phyloP scores from a whole-genome alignment of 2,888 invertebrate species.

The Lasioglossum oenotherae region DNA sequence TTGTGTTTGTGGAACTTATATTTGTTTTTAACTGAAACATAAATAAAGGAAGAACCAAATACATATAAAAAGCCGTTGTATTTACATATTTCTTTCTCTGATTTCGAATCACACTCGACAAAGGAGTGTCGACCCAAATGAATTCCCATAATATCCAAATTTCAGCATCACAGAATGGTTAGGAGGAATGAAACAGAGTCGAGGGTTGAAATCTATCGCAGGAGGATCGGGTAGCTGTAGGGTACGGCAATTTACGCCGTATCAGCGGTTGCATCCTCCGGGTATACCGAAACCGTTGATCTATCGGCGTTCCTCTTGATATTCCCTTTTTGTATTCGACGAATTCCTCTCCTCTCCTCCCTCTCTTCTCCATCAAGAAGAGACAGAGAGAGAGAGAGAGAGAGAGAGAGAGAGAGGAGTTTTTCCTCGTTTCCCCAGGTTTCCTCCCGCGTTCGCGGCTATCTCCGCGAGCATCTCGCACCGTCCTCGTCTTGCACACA shows the following conservation, averaged over 20 bases:
- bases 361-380: background rate
- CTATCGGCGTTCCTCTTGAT: background rate
- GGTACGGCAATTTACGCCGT: background rate
- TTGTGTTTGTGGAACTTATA: too few species aligned
- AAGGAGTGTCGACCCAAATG: too few species aligned
- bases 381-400: too few species aligned
- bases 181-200: too few species aligned
- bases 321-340: slow-evolving; percentile 9
- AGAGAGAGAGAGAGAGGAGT: too few species aligned
- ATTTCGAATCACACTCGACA: too few species aligned
- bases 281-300: background rate
- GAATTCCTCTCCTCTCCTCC: slow-evolving; percentile 6
- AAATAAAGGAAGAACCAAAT: too few species aligned
- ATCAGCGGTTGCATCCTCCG: background rate
- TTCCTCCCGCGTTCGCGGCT: background rate
- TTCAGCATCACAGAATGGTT: background rate
- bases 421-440: slow-evolving; percentile 36
- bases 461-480: slow-evolving; percentile 47
- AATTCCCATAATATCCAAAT: background rate
- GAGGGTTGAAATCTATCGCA: background rate
- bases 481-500: slow-evolving; percentile 40
- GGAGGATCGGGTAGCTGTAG: background rate
- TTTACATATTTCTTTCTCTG: too few species aligned
- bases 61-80: too few species aligned
- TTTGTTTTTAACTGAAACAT: too few species aligned